Conservation (phyloP, 1,140 invertebrate species). For the Octopus sinensis region DNA sequence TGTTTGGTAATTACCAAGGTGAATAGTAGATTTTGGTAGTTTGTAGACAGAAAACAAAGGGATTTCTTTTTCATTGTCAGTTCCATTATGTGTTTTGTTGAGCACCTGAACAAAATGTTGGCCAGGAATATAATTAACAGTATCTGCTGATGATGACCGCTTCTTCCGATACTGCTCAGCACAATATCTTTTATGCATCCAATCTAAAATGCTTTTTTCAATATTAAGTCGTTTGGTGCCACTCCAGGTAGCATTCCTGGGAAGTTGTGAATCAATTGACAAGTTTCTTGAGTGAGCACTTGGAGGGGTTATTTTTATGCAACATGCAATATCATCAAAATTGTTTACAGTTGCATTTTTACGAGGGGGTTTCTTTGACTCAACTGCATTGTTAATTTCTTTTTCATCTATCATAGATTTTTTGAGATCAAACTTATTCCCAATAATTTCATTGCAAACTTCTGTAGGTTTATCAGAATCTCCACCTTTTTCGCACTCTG, state of each 20-base stretch:
- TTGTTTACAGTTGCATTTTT: no score
- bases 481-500: no score
- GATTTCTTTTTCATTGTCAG: background rate
- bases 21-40: slow-evolving; percentile 3
- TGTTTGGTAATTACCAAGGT: slow-evolving; percentile 8
- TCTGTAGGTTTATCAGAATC: no score
- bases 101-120: slow-evolving; percentile 1
- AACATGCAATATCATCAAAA: no score
- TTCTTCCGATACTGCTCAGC: slow-evolving; percentile 25
- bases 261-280: background rate
- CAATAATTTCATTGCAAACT: no score
- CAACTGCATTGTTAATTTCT: no score
- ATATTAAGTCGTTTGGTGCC: background rate
- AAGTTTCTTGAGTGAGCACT: background rate
- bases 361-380: no score
- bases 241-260: background rate
- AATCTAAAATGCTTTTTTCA: slow-evolving; percentile 24
- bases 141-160: slow-evolving; percentile 1
- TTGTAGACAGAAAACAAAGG: background rate
- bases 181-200: slow-evolving; percentile 32
- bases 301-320: no score
- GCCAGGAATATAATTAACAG: background rate
- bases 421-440: no score
- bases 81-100: background rate
- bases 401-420: no score